Conservation (phyloP, 1,140 invertebrate genomes). For the Holotrichia oblita region DNA sequence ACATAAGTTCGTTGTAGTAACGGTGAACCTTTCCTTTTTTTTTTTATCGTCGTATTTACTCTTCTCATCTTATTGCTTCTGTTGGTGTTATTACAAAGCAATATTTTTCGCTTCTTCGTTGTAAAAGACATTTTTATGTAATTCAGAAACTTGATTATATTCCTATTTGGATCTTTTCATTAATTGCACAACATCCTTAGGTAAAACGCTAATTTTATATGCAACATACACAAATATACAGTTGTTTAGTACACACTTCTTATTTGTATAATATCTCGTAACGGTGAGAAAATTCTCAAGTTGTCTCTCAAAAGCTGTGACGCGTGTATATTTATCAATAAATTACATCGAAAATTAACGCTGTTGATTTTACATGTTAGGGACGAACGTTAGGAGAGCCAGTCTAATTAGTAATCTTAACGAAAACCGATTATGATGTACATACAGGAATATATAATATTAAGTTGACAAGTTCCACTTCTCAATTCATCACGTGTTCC, state of each 20-base stretch:
- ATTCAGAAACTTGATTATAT: too few relatives aligned
- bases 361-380: constrained; percentile 26
- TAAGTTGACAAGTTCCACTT: background rate
- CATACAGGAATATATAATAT: background rate
- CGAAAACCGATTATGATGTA: constrained; percentile 7
- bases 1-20: constrained; percentile 10
- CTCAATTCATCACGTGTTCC: constrained; percentile 35
- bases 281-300: background rate
- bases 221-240: too few relatives aligned
- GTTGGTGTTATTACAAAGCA: too few relatives aligned
- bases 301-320: background rate
- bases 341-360: constrained; percentile 28
- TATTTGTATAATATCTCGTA: background rate
- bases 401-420: constrained; percentile 33
- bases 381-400: background rate
- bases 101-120: too few relatives aligned
- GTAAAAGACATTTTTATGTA: too few relatives aligned
- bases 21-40: background rate
- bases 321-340: background rate
- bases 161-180: too few relatives aligned
- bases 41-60: constrained; percentile 4
- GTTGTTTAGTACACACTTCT: background rate
- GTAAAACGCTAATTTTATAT: too few relatives aligned
- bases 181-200: too few relatives aligned
- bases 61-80: background rate